Evolutionary conservation across 2,113 vertebrate genomes (phyloP).

Genomic region (Irena cyanogastra): DNA sequence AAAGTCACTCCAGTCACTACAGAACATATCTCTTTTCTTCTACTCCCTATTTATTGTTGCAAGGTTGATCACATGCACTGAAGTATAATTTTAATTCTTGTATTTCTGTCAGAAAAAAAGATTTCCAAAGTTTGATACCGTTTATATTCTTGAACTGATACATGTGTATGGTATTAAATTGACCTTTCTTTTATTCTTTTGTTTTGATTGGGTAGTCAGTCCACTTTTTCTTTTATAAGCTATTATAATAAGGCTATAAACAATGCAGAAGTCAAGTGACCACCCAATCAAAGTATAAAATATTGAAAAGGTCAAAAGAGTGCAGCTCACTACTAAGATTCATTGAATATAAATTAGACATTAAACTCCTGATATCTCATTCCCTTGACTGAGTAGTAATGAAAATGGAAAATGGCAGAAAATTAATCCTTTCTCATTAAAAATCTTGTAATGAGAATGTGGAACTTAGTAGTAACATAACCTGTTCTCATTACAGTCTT

Average conservation of each 20-base stretch:
- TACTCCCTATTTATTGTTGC: not conserved
- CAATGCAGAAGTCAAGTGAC: conserved; percentile 38
- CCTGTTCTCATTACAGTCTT: conserved; percentile 19
- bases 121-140: not conserved
- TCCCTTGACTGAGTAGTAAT: conserved; percentile 57
- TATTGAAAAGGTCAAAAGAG: conserved; percentile 60
- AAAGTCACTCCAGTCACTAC: not conserved
- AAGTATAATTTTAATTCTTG: not conserved
- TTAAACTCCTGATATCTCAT: conserved; percentile 44
- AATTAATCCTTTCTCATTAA: conserved; percentile 66
- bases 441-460: conserved; percentile 55
- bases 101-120: not conserved
- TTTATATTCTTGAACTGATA: not conserved
- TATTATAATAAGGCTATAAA: conserved; percentile 30
- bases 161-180: not conserved
- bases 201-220: not conserved
- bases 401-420: conserved; percentile 63
- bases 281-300: conserved; percentile 54
- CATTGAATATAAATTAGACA: conserved; percentile 66
- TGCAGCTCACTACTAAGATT: conserved; percentile 19
- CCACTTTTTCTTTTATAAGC: not conserved
- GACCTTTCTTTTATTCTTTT: not conserved
- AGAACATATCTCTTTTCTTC: not conserved
- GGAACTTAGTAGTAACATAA: conserved; percentile 29
- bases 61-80: not conserved